A percentile compares a stretch with the other conserved stretches of the same genome.
phyloP scores from a whole-genome alignment of 2,888 invertebrate genomes.

The Drosophila pseudotalamancana region DNA sequence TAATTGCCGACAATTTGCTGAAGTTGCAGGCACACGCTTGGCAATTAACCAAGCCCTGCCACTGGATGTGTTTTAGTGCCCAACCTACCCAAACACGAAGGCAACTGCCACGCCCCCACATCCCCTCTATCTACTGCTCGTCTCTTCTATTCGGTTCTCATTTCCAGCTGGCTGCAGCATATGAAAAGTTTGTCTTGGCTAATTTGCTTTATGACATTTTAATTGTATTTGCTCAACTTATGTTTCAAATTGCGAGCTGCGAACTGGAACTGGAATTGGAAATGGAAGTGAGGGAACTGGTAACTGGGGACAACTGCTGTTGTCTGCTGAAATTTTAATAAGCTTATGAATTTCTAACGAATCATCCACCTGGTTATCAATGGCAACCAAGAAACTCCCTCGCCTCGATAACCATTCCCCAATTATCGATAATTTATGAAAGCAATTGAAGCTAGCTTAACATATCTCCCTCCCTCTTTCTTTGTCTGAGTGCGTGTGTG shows the following conservation, averaged over 20 bases:
- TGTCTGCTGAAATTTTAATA: conserved; percentile 69
- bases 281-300: conserved; percentile 7
- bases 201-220: conserved; percentile 78
- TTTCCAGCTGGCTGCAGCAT: conserved; percentile 70
- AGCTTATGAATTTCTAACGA: conserved; percentile 74
- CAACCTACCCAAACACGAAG: conserved; percentile 25
- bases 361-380: conserved; percentile 36
- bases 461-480: conserved; percentile 31
- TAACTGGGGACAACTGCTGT: conserved; percentile 24
- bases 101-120: conserved; percentile 1
- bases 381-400: conserved; percentile 1
- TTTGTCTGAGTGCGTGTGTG: conserved; percentile 19
- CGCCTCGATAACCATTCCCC: conserved; percentile 55
- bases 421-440: conserved; percentile 73
- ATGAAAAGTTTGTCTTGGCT: conserved; percentile 78
- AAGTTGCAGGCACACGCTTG: conserved; percentile 76
- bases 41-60: conserved; percentile 62
- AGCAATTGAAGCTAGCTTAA: conserved; percentile 61
- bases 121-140: conserved; percentile 28
- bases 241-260: conserved; percentile 12
- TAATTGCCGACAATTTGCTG: conserved; percentile 80
- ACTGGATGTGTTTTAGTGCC: conserved; percentile 75
- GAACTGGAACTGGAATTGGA: conserved; percentile 12
- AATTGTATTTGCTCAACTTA: conserved; percentile 71
- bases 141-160: conserved; percentile 62